Conservation (phyloP, 2,888 invertebrate species). For the Panorpa germanica region DNA sequence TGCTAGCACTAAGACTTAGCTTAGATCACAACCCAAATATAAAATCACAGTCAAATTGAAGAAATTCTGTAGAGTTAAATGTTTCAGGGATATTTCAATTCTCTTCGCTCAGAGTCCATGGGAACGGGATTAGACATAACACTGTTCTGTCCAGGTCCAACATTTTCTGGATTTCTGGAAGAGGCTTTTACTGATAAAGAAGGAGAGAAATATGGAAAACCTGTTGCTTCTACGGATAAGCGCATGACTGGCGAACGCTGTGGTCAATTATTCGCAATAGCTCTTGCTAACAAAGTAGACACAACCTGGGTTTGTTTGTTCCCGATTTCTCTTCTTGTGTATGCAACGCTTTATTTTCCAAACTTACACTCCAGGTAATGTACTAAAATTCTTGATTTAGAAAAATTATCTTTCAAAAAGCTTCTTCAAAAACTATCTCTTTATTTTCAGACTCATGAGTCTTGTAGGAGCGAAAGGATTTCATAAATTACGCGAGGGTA, state of each 20-base stretch:
- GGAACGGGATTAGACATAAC: slow-evolving; percentile 44
- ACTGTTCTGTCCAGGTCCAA: slow-evolving; percentile 58
- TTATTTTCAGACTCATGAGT: too few relatives aligned
- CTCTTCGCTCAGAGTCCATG: too few relatives aligned
- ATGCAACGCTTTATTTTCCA: slow-evolving; percentile 39
- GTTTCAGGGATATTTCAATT: slow-evolving; percentile 50
- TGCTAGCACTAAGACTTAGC: neutral
- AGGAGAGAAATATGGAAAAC: slow-evolving; percentile 28
- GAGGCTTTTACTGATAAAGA: slow-evolving; percentile 45
- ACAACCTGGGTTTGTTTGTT: slow-evolving; percentile 54
- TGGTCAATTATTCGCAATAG: slow-evolving; percentile 33
- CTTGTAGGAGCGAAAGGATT: too few relatives aligned
- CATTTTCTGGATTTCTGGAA: slow-evolving; percentile 45
- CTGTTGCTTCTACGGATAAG: slow-evolving; percentile 24
- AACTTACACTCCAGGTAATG: too few relatives aligned
- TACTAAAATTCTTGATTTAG: too few relatives aligned
- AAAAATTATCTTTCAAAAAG: too few relatives aligned
- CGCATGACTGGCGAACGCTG: slow-evolving; percentile 37
- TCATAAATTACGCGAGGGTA: too few relatives aligned
- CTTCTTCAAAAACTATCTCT: too few relatives aligned
- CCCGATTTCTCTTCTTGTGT: slow-evolving; percentile 36
- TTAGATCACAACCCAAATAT: slow-evolving; percentile 2
- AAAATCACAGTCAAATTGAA: neutral
- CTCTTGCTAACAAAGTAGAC: slow-evolving; percentile 33
- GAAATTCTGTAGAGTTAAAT: slow-evolving; percentile 13